Conservation (phyloP, 1,140 invertebrate genomes). For the Pantala flavescens region DNA sequence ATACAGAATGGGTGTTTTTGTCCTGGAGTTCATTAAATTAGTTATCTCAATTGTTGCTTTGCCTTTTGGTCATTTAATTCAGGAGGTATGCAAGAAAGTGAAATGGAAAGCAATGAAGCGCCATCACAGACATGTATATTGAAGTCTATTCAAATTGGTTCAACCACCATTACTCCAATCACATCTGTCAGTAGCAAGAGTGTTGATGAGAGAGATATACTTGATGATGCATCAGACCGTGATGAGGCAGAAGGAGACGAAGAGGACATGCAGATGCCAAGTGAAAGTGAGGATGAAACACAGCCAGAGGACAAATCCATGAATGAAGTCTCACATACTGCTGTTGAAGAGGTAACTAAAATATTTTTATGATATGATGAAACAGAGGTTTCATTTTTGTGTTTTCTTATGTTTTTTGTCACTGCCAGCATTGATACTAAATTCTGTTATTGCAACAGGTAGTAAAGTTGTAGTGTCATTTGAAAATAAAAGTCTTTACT, state of each 20-base stretch:
- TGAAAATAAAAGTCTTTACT: no score
- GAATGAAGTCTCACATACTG: no score
- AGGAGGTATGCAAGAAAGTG: conserved; percentile 26
- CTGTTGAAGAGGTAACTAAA: no score
- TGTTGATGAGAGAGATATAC: conserved; percentile 36
- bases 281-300: conserved; percentile 16
- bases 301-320: not conserved
- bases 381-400: no score
- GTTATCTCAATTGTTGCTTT: no score
- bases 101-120: conserved; percentile 24
- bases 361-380: no score
- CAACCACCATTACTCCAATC: conserved; percentile 52
- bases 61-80: not conserved
- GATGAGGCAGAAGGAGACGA: conserved; percentile 75
- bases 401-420: no score
- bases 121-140: conserved; percentile 25
- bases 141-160: conserved; percentile 46
- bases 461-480: no score
- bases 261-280: conserved; percentile 27
- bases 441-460: no score
- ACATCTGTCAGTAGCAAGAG: conserved; percentile 27
- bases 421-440: no score
- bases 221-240: conserved; percentile 58
- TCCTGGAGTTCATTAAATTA: no score
- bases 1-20: no score